Percentiles rank a stretch among this genome's conserved stretches.
These are phyloP conservation scores for Varanus salvator DNA, from an alignment of 2,113 vertebrate species.

Conservation along the genomic window DNA sequence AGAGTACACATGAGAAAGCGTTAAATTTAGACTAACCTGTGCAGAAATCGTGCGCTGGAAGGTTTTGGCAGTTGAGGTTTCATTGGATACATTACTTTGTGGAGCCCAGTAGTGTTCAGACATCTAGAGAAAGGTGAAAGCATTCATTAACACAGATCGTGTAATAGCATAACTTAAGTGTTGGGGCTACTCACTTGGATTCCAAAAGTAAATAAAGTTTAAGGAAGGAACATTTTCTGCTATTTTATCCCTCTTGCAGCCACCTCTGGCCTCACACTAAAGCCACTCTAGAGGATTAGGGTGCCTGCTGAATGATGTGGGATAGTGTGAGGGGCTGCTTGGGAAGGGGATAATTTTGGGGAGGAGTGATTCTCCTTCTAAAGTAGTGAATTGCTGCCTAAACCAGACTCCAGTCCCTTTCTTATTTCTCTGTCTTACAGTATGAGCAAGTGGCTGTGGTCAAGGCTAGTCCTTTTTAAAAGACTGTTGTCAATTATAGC, in stretches of 20 bases:
- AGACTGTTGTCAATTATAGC: background rate
- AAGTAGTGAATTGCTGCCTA: background rate
- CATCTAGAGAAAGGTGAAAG: slow-evolving; percentile 84
- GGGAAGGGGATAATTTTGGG: background rate
- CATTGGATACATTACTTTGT: slow-evolving; percentile 97
- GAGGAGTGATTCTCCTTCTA: background rate
- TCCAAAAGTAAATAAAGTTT: background rate
- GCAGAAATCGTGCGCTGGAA: slow-evolving; percentile 99
- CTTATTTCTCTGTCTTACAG: background rate
- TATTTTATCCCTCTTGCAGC: too few relatives aligned
- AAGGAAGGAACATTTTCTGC: background rate
- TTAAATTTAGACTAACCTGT: slow-evolving; percentile 81
- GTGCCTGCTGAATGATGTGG: background rate
- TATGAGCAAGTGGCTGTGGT: background rate
- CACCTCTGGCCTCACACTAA: background rate
- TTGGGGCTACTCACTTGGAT: background rate
- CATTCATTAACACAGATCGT: background rate
- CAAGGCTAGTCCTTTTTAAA: background rate
- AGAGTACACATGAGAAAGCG: background rate
- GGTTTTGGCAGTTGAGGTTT: slow-evolving; percentile 98
- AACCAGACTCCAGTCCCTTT: background rate
- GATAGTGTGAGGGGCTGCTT: background rate
- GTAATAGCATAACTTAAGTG: background rate
- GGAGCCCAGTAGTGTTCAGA: slow-evolving; percentile 99
- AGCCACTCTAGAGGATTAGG: background rate